phyloP scores from a whole-genome alignment of 2,888 invertebrate genomes.

The Trachelus stipa region DNA sequence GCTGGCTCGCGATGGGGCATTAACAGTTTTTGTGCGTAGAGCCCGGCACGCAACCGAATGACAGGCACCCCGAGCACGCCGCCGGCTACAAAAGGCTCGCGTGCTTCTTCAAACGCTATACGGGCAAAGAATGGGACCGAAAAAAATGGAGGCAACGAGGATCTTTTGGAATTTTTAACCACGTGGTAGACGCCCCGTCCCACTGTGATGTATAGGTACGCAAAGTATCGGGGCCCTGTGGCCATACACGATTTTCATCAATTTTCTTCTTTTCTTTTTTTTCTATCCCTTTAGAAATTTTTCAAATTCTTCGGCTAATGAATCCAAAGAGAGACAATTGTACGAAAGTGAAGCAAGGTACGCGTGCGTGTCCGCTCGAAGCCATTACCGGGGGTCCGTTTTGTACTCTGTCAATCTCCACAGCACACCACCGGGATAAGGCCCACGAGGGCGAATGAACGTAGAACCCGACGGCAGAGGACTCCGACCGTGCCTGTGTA shows the following conservation, averaged over 20 bases:
- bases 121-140: not conserved
- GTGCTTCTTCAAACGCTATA: not conserved
- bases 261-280: not conserved
- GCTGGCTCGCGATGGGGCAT: conserved; percentile 37
- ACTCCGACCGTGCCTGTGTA: not conserved
- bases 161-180: not conserved
- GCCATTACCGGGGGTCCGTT: not conserved
- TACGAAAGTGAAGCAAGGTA: not conserved
- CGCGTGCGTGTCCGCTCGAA: not conserved
- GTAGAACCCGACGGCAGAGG: not conserved
- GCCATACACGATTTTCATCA: not conserved
- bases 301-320: not conserved
- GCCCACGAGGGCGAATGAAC: not conserved
- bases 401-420: not conserved
- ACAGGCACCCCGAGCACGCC: conserved; percentile 22
- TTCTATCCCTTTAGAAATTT: not conserved
- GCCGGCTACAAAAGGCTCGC: conserved; percentile 9
- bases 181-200: not conserved
- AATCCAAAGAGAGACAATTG: not conserved
- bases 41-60: conserved; percentile 34
- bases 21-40: conserved; percentile 42
- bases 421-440: not conserved
- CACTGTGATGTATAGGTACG: not conserved
- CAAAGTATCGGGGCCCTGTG: not conserved
- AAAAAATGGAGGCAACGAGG: not conserved